Evolutionary conservation across 2,888 invertebrate genomes (phyloP).

Genomic region (Ashinkailepas kermadecensis): DNA sequence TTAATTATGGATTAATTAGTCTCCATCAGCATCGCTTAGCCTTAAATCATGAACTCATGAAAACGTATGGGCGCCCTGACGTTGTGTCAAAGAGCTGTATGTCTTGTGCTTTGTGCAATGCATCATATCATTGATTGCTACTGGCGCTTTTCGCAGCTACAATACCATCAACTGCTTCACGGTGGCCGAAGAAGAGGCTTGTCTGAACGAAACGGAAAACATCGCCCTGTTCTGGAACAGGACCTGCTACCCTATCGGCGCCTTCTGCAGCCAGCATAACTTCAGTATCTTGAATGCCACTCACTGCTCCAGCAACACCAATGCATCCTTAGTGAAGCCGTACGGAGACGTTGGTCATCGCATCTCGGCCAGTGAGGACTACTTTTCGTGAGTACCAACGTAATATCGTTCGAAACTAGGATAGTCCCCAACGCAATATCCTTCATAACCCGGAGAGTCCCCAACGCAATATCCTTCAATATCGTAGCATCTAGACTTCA

Average conservation of each 20-base stretch:
- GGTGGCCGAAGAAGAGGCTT: conserved; percentile 23
- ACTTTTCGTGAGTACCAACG: conserved; percentile 26
- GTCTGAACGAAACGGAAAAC: conserved; percentile 24
- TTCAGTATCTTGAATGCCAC: conserved; percentile 27
- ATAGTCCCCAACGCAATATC: too few relatives aligned
- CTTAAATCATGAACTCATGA: too few relatives aligned
- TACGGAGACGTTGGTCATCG: conserved; percentile 23
- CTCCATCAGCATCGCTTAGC: too few relatives aligned
- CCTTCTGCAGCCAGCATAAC: conserved; percentile 26
- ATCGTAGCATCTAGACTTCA: too few relatives aligned
- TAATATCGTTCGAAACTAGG: too few relatives aligned
- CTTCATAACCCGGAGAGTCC: too few relatives aligned
- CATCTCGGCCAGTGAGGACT: conserved; percentile 30
- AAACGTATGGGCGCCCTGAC: too few relatives aligned
- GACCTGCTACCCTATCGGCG: conserved; percentile 27
- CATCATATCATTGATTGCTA: too few relatives aligned
- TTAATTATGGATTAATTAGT: too few relatives aligned
- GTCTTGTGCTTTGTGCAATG: too few relatives aligned
- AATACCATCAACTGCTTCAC: conserved; percentile 30
- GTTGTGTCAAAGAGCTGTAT: too few relatives aligned
- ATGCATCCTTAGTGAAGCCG: background rate
- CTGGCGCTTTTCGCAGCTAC: background rate
- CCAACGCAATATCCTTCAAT: too few relatives aligned
- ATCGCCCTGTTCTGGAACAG: conserved; percentile 30
- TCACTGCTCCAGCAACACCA: conserved; percentile 25